A percentile compares a stretch with the other conserved stretches of the same genome.
Evolutionary conservation across 2,888 invertebrate genomes (phyloP).

Genomic region (Stenichneumon culpator): DNA sequence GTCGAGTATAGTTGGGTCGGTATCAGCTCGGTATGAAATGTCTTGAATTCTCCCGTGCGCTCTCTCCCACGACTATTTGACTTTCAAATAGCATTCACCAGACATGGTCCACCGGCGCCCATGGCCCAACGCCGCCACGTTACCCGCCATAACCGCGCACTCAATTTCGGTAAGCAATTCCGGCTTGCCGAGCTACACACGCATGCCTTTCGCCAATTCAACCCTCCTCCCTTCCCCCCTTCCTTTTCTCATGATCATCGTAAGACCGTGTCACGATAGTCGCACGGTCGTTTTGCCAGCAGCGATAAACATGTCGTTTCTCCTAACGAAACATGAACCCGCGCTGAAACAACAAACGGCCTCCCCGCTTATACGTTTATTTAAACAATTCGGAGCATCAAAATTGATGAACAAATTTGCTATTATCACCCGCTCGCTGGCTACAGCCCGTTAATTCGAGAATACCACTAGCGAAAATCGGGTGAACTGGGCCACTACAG

Average conservation of each 20-base stretch:
- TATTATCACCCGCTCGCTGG: no score
- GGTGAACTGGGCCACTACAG: no score
- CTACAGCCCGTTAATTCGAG: no score
- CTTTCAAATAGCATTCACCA: constrained; percentile 68
- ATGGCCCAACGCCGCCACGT: constrained; percentile 27
- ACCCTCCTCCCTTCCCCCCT: neutral
- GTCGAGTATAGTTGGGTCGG: constrained; percentile 45
- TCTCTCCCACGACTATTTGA: constrained; percentile 68
- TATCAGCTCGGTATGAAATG: constrained; percentile 76
- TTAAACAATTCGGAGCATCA: no score
- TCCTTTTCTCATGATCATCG: constrained; percentile 5
- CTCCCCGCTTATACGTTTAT: neutral
- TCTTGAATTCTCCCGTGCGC: constrained; percentile 75
- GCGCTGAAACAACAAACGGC: neutral
- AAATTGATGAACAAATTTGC: no score
- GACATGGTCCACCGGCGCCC: constrained; percentile 36
- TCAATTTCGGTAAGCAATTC: constrained; percentile 79
- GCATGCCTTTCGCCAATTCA: constrained; percentile 21
- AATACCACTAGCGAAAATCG: no score
- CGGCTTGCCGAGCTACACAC: constrained; percentile 41
- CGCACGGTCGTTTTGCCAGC: neutral
- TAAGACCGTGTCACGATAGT: constrained; percentile 12
- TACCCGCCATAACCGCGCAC: constrained; percentile 73
- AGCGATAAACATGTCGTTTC: constrained; percentile 4
- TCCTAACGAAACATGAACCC: neutral